phyloP scores from a whole-genome alignment of 2,797 vertebrate species.

The Sylvilagus floridanus region DNA sequence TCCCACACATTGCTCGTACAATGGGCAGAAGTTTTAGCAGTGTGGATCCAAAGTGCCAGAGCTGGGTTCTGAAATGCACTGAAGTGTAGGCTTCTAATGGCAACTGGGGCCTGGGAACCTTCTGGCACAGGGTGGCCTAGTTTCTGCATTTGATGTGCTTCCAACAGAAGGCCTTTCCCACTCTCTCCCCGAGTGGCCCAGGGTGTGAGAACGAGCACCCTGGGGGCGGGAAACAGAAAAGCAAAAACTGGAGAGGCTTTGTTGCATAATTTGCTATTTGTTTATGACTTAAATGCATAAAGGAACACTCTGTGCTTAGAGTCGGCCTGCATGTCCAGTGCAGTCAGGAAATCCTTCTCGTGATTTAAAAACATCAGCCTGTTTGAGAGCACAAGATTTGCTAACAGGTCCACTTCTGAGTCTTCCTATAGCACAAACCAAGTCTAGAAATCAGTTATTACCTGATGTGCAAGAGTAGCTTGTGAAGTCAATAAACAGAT shows the following conservation, averaged over 20 bases:
- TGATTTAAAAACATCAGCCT: background rate
- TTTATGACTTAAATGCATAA: constrained; percentile 56
- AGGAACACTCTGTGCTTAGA: constrained; percentile 64
- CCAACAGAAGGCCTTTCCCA: constrained; percentile 32
- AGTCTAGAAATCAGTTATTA: background rate
- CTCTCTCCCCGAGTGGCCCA: background rate
- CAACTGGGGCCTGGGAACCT: background rate
- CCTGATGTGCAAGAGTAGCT: background rate
- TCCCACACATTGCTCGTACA: background rate
- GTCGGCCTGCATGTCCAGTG: background rate
- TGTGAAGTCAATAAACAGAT: background rate
- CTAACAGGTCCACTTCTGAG: constrained; percentile 47
- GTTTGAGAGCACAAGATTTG: constrained; percentile 24
- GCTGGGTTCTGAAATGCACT: background rate
- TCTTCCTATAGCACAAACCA: background rate
- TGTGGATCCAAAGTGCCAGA: background rate
- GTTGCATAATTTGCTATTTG: constrained; percentile 76
- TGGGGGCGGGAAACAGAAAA: background rate
- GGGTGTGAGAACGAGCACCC: constrained; percentile 66
- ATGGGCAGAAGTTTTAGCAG: background rate
- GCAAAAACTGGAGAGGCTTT: constrained; percentile 10
- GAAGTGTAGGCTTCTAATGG: background rate
- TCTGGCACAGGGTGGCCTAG: constrained; percentile 33
- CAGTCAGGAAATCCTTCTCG: constrained; percentile 50
- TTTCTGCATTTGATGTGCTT: constrained; percentile 60